Evolutionary conservation across 2,113 vertebrate species (phyloP), one percentile per base, ranked within the genome.

Genomic region (Isurus oxyrinchus): DNA sequence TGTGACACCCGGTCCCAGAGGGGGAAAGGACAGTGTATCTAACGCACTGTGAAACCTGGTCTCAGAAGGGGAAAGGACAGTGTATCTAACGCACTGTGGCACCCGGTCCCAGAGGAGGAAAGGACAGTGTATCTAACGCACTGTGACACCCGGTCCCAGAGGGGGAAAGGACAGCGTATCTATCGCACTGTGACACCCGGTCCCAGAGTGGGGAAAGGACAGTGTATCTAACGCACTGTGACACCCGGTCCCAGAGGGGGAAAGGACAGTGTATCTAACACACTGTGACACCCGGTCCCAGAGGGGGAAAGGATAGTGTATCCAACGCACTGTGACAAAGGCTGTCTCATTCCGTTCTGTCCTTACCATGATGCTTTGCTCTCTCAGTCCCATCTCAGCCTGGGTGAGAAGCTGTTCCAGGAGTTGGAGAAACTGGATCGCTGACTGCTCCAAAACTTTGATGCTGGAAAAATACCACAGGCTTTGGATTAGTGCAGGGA

Each of bases 281-380:
- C 76, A 72, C 69, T 7, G 69, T 72, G 69, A n/a, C 44, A 49
- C 76, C 31, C 31, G 13, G 76, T 81, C 76, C 76, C 76, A 81
- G 76, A 81, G 31, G 76, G 35, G 19, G n/a, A 84, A 19, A n/a
- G 35, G 35, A 84, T 13, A 44, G 79, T 40, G 14, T 84, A 40
- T 16, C 40, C 44, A 19, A 84, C 8, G 1, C n/a, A 40, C 79
- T 31, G 25, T 72, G 23, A 72, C 5, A 61, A 6, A 61, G 59
- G 6, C 6, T 61, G 59, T 61, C 59, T 11, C n/a, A 6, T 72
- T 1, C 0, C 2, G 6, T 19, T 7, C n/a, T 16, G 11, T 86
- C 81, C 44, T 86, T 98, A 98, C 98, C 98, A 96, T 96, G 44
- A 98, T 97, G 96, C 97, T 97, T 97, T 98, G 97, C 97, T 97